Evolutionary conservation across 2,797 vertebrate genomes (phyloP).

Genomic region (Nannoperca australis): DNA sequence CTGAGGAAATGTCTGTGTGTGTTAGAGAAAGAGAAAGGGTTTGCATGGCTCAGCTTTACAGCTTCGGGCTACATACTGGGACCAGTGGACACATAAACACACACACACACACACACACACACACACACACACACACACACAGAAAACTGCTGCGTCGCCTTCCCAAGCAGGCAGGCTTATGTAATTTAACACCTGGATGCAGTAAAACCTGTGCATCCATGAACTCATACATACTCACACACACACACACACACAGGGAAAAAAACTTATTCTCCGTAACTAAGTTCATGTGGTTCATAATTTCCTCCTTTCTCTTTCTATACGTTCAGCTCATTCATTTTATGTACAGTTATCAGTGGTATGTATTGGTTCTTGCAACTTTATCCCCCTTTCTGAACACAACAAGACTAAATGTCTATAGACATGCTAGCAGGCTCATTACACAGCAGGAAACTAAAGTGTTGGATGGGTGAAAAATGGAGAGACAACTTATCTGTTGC

Average conservation of each 20-base stretch:
- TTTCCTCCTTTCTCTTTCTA: neutral
- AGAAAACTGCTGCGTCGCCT: conserved; percentile 64
- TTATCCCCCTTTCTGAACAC: too few species aligned
- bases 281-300: neutral
- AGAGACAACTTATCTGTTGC: too few species aligned
- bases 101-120: neutral
- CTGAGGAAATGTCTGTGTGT: conserved; percentile 34
- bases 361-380: too few species aligned
- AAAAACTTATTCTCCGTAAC: neutral
- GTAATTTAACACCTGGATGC: conserved; percentile 62
- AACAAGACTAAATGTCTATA: too few species aligned
- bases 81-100: neutral
- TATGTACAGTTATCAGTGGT: too few species aligned
- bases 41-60: conserved; percentile 37
- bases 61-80: conserved; percentile 18
- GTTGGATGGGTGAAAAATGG: too few species aligned
- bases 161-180: conserved; percentile 27
- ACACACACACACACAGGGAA: conserved; percentile 15
- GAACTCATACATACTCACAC: neutral
- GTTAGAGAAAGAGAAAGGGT: conserved; percentile 17
- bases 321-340: conserved; percentile 2
- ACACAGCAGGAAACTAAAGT: too few species aligned
- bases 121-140: neutral
- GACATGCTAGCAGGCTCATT: too few species aligned
- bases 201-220: conserved; percentile 20